Conservation (phyloP, 35 echinoderm and acorn worm species). For the Apostichopus californicus region DNA sequence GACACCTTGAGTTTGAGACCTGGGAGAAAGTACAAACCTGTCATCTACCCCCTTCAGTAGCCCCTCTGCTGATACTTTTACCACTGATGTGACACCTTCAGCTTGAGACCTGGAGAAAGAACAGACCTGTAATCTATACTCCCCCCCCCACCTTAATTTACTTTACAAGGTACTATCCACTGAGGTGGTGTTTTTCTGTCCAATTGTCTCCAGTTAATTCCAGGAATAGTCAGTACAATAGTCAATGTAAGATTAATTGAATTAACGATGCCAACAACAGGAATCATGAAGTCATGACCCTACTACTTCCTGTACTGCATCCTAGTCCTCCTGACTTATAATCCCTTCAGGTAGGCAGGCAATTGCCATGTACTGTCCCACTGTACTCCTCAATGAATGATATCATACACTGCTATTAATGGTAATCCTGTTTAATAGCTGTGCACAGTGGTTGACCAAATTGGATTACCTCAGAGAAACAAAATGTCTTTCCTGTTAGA, state of each 20-base stretch:
- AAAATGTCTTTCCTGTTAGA: background rate
- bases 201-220: background rate
- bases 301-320: background rate
- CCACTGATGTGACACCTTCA: too few relatives aligned
- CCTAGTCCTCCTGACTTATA: too few relatives aligned
- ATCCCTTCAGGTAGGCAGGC: background rate
- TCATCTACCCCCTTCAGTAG: too few relatives aligned
- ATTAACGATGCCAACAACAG: background rate
- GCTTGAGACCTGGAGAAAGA: too few relatives aligned
- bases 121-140: too few relatives aligned
- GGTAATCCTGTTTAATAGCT: background rate
- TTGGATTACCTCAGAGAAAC: background rate
- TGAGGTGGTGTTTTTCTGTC: too few relatives aligned
- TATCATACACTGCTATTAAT: background rate
- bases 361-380: background rate
- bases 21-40: too few relatives aligned
- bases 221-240: background rate
- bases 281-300: background rate
- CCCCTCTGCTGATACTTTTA: too few relatives aligned
- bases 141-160: too few relatives aligned
- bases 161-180: too few relatives aligned
- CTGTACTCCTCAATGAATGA: background rate
- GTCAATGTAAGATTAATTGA: background rate
- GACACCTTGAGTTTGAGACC: too few relatives aligned
- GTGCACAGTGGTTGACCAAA: background rate